Conservation (phyloP, 1,140 invertebrate genomes). For the Bombus pascuorum region DNA sequence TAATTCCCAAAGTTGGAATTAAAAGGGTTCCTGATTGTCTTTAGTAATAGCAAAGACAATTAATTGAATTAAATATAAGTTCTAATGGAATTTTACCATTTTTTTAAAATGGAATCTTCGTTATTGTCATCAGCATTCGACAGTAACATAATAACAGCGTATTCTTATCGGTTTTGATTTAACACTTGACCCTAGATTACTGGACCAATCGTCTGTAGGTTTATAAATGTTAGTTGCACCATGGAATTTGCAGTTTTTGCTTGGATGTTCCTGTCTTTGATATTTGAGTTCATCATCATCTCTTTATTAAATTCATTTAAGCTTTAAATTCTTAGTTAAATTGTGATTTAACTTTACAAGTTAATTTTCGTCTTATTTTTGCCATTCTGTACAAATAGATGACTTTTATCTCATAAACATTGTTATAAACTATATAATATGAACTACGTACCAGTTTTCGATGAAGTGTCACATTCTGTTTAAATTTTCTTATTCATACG, state of each 20-base stretch:
- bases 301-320: neutral
- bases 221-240: constrained; percentile 67
- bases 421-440: neutral
- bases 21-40: neutral
- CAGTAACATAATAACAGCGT: neutral
- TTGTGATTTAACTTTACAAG: neutral
- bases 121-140: constrained; percentile 1
- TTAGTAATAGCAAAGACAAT: neutral
- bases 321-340: neutral
- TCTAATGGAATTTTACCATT: neutral
- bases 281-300: constrained; percentile 28
- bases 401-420: too few relatives aligned
- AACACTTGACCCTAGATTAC: constrained; percentile 76
- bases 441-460: neutral
- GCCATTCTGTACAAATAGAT: neutral
- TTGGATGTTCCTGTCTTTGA: constrained; percentile 43
- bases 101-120: neutral
- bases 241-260: constrained; percentile 65
- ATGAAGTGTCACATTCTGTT: neutral
- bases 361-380: neutral
- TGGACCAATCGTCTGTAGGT: constrained; percentile 65
- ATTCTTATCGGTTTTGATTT: constrained; percentile 74
- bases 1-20: neutral
- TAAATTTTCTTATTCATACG: neutral
- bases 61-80: neutral